phyloP scores from a whole-genome alignment of 2,888 invertebrate species.

The Trichopoda pennipes region DNA sequence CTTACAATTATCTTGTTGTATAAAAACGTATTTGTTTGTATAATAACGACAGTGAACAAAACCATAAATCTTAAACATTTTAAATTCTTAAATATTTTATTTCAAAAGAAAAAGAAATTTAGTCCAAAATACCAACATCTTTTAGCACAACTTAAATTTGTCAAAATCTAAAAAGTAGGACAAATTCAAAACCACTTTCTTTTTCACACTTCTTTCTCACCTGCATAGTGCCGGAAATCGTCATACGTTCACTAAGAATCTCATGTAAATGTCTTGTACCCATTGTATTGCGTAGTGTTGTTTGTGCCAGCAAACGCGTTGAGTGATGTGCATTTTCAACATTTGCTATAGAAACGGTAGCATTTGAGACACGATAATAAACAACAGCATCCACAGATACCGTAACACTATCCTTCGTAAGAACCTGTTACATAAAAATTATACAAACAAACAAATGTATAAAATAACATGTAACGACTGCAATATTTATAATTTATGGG shows the following conservation, averaged over 20 bases:
- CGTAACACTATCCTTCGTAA: conserved; percentile 98
- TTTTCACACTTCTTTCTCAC: conserved; percentile 46
- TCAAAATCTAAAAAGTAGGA: conserved; percentile 81
- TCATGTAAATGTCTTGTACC: conserved; percentile 97
- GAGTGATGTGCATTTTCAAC: conserved; percentile 98
- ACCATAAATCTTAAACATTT: too few species aligned
- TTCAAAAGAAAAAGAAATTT: not conserved
- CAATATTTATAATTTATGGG: too few species aligned
- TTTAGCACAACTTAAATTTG: conserved; percentile 3
- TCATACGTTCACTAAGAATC: conserved; percentile 96
- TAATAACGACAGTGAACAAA: too few species aligned
- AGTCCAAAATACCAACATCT: not conserved
- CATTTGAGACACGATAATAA: conserved; percentile 96
- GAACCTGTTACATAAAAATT: conserved; percentile 85
- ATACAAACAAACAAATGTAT: conserved; percentile 4
- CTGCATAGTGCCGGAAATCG: conserved; percentile 93
- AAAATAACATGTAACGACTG: not conserved
- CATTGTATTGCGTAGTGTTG: conserved; percentile 95
- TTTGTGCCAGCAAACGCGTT: conserved; percentile 93
- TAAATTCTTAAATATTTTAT: too few species aligned
- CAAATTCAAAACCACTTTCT: conserved; percentile 19
- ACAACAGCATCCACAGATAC: conserved; percentile 98
- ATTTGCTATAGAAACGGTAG: conserved; percentile 97
- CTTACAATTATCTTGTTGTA: too few species aligned
- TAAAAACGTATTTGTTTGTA: too few species aligned